Evolutionary conservation across 2,888 invertebrate species (phyloP).

Genomic region (Phragmatobia fuliginosa): DNA sequence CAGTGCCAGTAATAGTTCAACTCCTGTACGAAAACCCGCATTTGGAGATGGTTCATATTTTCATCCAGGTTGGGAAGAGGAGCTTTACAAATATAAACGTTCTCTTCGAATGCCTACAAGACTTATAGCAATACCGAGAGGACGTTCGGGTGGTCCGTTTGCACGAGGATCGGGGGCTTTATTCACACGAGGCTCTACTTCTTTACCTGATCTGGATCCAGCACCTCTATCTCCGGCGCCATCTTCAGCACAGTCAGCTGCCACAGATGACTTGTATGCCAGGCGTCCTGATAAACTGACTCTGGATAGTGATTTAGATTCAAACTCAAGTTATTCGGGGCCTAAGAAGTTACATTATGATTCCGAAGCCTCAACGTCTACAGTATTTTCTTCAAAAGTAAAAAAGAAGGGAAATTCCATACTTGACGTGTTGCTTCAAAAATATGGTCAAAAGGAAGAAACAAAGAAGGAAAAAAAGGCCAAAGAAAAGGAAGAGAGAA

Average conservation of each 20-base stretch:
- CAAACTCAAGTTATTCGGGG: conserved; percentile 88
- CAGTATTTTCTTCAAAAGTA: conserved; percentile 87
- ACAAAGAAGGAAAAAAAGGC: conserved; percentile 78
- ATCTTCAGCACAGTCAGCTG: conserved; percentile 87
- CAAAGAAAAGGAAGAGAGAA: conserved; percentile 86
- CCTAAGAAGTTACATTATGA: conserved; percentile 87
- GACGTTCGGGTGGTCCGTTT: conserved; percentile 86
- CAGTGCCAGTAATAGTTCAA: conserved; percentile 70
- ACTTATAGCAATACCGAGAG: conserved; percentile 92
- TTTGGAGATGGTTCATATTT: conserved; percentile 91
- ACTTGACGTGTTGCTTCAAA: conserved; percentile 89
- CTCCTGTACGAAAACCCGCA: conserved; percentile 84
- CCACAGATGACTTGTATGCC: conserved; percentile 85
- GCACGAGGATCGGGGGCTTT: conserved; percentile 67
- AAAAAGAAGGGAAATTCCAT: conserved; percentile 86
- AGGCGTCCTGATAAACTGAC: conserved; percentile 80
- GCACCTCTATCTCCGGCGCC: conserved; percentile 90
- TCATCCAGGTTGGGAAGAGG: conserved; percentile 94
- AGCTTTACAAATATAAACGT: conserved; percentile 93
- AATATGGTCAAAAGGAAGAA: conserved; percentile 87
- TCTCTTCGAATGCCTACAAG: conserved; percentile 93
- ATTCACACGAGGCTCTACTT: conserved; percentile 90
- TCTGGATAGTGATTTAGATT: conserved; percentile 89
- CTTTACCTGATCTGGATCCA: conserved; percentile 92
- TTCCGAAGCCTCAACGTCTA: conserved; percentile 89